These are phyloP conservation scores for Puntigrus tetrazona DNA, from an alignment of 2,113 vertebrate species.

Conservation along the genomic window DNA sequence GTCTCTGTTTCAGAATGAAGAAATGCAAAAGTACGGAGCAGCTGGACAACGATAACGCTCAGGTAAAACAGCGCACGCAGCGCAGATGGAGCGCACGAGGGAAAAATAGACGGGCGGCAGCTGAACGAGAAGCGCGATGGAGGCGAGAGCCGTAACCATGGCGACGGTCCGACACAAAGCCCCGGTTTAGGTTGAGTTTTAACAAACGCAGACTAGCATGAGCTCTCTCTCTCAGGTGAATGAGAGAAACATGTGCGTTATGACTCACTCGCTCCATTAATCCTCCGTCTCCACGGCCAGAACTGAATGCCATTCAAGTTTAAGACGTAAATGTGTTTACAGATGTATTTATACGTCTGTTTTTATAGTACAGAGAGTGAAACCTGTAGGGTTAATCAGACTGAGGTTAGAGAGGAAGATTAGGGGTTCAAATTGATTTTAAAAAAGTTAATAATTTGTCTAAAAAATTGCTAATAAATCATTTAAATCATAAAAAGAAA, in stretches of 20 bases:
- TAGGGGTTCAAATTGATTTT: too few relatives aligned
- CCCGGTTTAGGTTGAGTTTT: background rate
- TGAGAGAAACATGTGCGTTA: slow-evolving; percentile 58
- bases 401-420: too few relatives aligned
- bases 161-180: slow-evolving; percentile 33
- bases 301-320: background rate
- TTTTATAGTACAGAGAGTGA: too few relatives aligned
- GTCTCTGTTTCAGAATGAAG: slow-evolving; percentile 44
- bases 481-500: too few relatives aligned
- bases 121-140: background rate
- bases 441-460: too few relatives aligned
- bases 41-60: slow-evolving; percentile 38
- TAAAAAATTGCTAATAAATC: too few relatives aligned
- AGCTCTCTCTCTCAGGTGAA: slow-evolving; percentile 34
- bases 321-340: slow-evolving; percentile 6
- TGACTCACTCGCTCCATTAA: slow-evolving; percentile 65
- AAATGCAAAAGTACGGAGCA: slow-evolving; percentile 45
- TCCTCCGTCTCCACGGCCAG: slow-evolving; percentile 18
- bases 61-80: slow-evolving; percentile 16
- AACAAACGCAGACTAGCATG: slow-evolving; percentile 34
- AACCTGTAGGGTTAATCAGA: too few relatives aligned
- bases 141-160: slow-evolving; percentile 42
- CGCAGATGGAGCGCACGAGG: background rate
- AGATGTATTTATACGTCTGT: background rate
- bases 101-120: background rate